These are phyloP conservation scores for Boleophthalmus pectinirostris DNA, from an alignment of 2,113 vertebrate species.

Conservation along the genomic window DNA sequence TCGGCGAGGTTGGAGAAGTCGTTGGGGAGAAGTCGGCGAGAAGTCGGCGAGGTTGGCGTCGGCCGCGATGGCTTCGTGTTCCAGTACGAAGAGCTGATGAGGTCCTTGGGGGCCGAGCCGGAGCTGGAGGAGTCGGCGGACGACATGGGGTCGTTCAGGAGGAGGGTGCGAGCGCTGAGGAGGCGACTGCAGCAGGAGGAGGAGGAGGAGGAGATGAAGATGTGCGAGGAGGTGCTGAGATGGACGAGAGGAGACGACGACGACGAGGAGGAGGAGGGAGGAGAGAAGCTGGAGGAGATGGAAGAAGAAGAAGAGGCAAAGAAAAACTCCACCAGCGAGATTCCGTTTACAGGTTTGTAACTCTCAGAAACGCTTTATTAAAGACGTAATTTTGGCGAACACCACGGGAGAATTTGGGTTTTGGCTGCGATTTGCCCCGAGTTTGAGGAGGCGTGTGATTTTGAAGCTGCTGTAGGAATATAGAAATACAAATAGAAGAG, in stretches of 20 bases:
- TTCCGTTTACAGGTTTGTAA: constrained; percentile 87
- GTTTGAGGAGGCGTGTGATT: no score
- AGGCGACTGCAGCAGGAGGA: constrained; percentile 71
- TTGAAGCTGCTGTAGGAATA: no score
- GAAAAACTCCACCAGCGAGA: constrained; percentile 54
- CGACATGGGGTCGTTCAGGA: constrained; percentile 46
- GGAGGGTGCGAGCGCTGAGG: constrained; percentile 42
- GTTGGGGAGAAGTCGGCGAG: no score
- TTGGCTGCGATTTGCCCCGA: no score
- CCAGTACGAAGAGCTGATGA: constrained; percentile 85
- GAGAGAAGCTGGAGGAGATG: constrained; percentile 67
- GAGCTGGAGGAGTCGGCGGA: constrained; percentile 54
- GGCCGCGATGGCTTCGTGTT: constrained; percentile 82
- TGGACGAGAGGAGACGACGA: constrained; percentile 52
- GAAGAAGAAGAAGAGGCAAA: constrained; percentile 1
- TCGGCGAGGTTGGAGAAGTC: neutral
- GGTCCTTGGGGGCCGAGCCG: constrained; percentile 78
- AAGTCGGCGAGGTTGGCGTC: neutral
- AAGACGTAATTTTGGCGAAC: no score
- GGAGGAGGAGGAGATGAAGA: constrained; percentile 72
- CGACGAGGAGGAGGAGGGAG: constrained; percentile 58
- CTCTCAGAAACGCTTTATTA: neutral
- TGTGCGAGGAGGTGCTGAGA: constrained; percentile 55
- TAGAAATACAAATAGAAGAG: no score
- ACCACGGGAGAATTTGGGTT: no score